Conservation (phyloP, 2,113 vertebrate species). For the Limnothrissa miodon region DNA sequence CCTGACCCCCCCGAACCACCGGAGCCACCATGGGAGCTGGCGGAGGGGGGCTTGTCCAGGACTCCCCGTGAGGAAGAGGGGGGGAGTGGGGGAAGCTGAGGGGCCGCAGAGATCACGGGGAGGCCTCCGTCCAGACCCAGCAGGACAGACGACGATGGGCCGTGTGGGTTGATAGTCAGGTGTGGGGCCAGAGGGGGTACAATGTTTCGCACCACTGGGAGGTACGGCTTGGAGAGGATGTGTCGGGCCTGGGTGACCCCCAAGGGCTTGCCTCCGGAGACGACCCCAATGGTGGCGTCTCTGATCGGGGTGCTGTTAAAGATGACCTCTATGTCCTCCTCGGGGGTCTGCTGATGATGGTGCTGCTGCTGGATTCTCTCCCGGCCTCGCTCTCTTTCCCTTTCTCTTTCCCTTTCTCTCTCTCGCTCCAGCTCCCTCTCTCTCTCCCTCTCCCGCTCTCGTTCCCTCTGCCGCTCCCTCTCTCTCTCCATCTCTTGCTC, state of each 20-base stretch:
- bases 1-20: constrained; percentile 49
- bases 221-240: constrained; percentile 76
- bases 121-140: constrained; percentile 63
- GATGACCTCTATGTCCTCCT: constrained; percentile 77
- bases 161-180: constrained; percentile 62
- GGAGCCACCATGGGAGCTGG: constrained; percentile 42
- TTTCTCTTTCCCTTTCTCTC: constrained; percentile 41
- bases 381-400: constrained; percentile 57
- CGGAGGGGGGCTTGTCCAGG: constrained; percentile 64
- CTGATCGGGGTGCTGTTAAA: constrained; percentile 71
- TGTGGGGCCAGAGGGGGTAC: constrained; percentile 63
- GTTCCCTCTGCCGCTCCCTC: constrained; percentile 44
- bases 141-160: constrained; percentile 60
- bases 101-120: constrained; percentile 57
- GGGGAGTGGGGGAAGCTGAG: constrained; percentile 69
- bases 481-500: constrained; percentile 46
- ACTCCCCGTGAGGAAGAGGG: constrained; percentile 60
- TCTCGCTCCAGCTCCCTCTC: constrained; percentile 45
- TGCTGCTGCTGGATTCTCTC: constrained; percentile 53
- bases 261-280: constrained; percentile 61
- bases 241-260: constrained; percentile 66
- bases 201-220: constrained; percentile 69
- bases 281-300: constrained; percentile 45
- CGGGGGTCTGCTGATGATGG: constrained; percentile 66
- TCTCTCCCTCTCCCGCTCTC: constrained; percentile 58